phyloP scores from a whole-genome alignment of 2,113 vertebrate genomes.

The Ranitomeya imitator region DNA sequence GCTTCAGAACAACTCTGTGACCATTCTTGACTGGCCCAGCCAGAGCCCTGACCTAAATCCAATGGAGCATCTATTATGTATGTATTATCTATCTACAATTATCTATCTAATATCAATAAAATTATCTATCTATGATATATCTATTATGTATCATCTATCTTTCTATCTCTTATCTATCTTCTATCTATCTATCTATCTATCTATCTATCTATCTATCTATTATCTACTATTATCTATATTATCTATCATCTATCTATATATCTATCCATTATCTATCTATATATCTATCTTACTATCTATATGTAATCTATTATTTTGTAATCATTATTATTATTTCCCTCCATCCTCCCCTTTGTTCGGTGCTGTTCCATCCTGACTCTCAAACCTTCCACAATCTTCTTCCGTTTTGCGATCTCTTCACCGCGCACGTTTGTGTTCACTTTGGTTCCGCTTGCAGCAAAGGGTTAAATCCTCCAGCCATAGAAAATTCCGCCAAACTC shows the following conservation, averaged over 20 bases:
- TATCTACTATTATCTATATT: slow-evolving; percentile 5
- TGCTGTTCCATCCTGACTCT: too few relatives aligned
- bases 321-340: background rate
- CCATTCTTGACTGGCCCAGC: too few relatives aligned
- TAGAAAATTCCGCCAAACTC: background rate
- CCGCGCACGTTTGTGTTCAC: background rate
- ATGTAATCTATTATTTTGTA: background rate
- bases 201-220: background rate
- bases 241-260: background rate
- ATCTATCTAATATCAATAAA: too few relatives aligned
- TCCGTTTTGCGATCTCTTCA: too few relatives aligned
- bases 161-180: background rate
- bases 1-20: too few relatives aligned
- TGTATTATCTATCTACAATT: too few relatives aligned
- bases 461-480: background rate
- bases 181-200: too few relatives aligned
- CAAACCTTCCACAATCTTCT: too few relatives aligned
- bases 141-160: background rate
- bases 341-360: too few relatives aligned
- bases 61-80: too few relatives aligned
- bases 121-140: background rate
- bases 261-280: background rate
- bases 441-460: background rate
- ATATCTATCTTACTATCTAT: background rate
- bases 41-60: too few relatives aligned